These are phyloP conservation scores for Limosa lapponica DNA, from an alignment of 2,797 vertebrate species.

Conservation along the genomic window DNA sequence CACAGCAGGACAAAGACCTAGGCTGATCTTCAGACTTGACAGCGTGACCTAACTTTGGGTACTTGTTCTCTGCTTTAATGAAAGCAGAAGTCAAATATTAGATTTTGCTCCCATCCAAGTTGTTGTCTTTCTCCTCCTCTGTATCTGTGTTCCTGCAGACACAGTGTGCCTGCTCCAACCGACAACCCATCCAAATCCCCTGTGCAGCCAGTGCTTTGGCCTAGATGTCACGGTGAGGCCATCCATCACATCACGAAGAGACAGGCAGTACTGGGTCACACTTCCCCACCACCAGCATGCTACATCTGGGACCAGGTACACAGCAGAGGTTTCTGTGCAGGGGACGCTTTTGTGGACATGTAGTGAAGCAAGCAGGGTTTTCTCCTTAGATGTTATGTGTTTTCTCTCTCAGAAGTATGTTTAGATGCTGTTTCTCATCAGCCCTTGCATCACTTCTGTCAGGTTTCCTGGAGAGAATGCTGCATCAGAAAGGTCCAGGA, in stretches of 20 bases:
- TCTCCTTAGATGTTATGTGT: neutral
- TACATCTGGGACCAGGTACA: neutral
- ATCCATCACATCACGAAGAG: neutral
- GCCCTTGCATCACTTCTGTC: neutral
- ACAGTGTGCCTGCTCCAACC: neutral
- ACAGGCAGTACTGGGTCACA: accelerated
- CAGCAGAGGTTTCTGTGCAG: neutral
- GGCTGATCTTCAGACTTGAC: neutral
- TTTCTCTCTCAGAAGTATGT: neutral
- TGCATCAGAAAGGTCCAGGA: neutral
- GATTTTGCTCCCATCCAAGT: neutral
- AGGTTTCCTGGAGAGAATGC: neutral
- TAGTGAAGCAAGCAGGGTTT: neutral
- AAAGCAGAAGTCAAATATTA: neutral
- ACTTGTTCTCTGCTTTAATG: neutral
- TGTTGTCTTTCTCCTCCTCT: neutral
- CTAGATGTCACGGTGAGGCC: too few species aligned
- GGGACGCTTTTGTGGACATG: accelerated
- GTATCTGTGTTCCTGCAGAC: neutral
- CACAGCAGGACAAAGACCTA: neutral
- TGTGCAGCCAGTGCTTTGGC: neutral
- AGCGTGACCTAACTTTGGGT: neutral
- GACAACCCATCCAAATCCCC: neutral
- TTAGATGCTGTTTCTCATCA: neutral
- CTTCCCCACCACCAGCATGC: neutral